Evolutionary conservation across 35 echinoderm and acorn worm genomes (phyloP), one percentile per base, ranked within the genome.

Genomic region (Anneissia japonica): DNA sequence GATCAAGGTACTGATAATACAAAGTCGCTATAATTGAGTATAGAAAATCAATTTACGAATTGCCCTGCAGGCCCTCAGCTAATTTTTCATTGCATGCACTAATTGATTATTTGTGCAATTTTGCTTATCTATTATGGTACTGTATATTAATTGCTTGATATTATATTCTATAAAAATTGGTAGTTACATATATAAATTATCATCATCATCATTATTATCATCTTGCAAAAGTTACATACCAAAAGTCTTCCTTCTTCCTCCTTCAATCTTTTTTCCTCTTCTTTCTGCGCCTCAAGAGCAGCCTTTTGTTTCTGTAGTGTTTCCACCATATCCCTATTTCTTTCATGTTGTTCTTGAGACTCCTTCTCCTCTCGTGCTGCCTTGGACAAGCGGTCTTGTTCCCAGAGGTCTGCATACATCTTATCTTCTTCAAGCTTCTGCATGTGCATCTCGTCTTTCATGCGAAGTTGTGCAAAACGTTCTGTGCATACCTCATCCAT

Each of bases 401-500:
- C 89, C 96, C 96, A 99, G 28, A 91, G 77, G 75, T 91, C 87
- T 21, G 96, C 96, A 75, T 99, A 99, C 87, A 99, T 91, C 33
- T 77, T 38, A 34, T 99, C 90, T 12, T 89, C 41, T 6, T 36
- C 86, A 35, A 81, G 73, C 36, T 91, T 41, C 23, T 99, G 85
- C 79, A 55, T 83, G 10, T 89, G 79, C 82, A 89, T 85, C 4
- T 86, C 73, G 7, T 76, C 83, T 78, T 99, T 99, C 73, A 92
- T 99, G 10, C 79, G 74, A 16, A 99, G 89, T 83, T 99, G 96
- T 17, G 91, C 86, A 30, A 82, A 72, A 3, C 96, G 64, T 39
- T 99, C 96, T 73, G 93, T 89, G 89, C 96, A 94, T 0, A 94
- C 96, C 34, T 99, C 96, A 75, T 99, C 96, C 92, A 94, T 93